phyloP scores from a whole-genome alignment of 2,888 invertebrate genomes.

The Apodemia hepburni region DNA sequence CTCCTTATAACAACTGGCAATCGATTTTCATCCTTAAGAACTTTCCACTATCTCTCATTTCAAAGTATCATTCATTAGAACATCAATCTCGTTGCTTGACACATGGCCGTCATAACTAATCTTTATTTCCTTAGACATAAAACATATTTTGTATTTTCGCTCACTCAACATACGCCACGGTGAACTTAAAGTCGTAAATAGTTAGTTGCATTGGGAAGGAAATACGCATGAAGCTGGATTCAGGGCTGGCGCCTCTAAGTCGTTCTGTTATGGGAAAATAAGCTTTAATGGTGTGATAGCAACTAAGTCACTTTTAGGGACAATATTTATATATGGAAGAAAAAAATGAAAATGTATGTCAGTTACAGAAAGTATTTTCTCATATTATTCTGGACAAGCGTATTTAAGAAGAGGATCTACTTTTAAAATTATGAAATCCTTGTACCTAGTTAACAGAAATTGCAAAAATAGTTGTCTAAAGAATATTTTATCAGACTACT shows the following conservation, averaged over 20 bases:
- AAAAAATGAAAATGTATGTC: too few species aligned
- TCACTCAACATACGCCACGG: conserved; percentile 22
- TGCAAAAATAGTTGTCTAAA: too few species aligned
- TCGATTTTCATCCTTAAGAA: conserved; percentile 53
- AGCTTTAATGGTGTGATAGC: conserved; percentile 38
- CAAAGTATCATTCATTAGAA: conserved; percentile 48
- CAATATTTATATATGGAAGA: too few species aligned
- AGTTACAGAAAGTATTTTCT: too few species aligned
- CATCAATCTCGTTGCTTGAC: conserved; percentile 50
- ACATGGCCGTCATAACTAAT: conserved; percentile 45
- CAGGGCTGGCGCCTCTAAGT: conserved; percentile 57
- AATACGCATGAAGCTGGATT: conserved; percentile 50
- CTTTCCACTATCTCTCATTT: conserved; percentile 48
- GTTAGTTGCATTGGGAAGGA: conserved; percentile 50
- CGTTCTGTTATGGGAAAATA: conserved; percentile 49
- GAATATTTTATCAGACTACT: too few species aligned
- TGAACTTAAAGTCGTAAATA: conserved; percentile 53
- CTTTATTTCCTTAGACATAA: conserved; percentile 51
- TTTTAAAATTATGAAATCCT: too few species aligned
- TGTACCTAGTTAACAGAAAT: too few species aligned
- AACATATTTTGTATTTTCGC: conserved; percentile 51
- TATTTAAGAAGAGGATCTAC: too few species aligned
- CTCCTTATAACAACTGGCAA: conserved; percentile 41
- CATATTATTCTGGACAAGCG: too few species aligned
- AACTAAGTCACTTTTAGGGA: background rate